Percentiles rank a stretch among this genome's conserved stretches.
Conservation (phyloP, 2,113 vertebrate species). For the Poeciliopsis retropinna region DNA sequence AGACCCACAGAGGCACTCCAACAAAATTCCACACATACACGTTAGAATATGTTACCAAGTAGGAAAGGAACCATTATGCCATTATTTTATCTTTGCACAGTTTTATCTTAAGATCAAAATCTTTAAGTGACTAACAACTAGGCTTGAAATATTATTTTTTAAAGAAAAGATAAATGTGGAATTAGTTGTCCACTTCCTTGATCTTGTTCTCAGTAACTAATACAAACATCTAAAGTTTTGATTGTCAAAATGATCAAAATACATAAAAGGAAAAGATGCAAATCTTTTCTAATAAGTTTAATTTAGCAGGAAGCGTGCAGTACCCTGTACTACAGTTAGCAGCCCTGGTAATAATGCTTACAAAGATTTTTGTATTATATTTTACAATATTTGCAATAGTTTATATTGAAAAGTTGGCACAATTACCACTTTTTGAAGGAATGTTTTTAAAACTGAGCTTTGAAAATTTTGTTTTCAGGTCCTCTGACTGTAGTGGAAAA, state of each 20-base stretch:
- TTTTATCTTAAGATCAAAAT: conserved; percentile 12
- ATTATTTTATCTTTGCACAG: conserved; percentile 23
- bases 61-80: conserved; percentile 25
- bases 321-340: too few species aligned
- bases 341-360: not conserved
- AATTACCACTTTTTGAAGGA: not conserved
- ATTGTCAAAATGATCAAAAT: too few species aligned
- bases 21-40: conserved; percentile 77
- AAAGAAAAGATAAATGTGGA: not conserved
- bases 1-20: conserved; percentile 55
- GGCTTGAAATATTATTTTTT: not conserved
- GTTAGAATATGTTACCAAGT: conserved; percentile 60
- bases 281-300: not conserved
- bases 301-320: not conserved
- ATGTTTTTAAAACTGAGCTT: not conserved
- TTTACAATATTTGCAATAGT: not conserved
- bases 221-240: conserved; percentile 1
- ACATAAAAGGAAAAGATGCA: too few species aligned
- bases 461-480: not conserved
- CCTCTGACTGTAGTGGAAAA: not conserved
- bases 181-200: not conserved
- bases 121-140: not conserved
- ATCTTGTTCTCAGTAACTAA: not conserved
- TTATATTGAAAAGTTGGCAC: not conserved
- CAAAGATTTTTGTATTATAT: not conserved